These are phyloP conservation scores for Naso thynnoides DNA, from an alignment of 2,797 vertebrate genomes.

Conservation along the genomic window DNA sequence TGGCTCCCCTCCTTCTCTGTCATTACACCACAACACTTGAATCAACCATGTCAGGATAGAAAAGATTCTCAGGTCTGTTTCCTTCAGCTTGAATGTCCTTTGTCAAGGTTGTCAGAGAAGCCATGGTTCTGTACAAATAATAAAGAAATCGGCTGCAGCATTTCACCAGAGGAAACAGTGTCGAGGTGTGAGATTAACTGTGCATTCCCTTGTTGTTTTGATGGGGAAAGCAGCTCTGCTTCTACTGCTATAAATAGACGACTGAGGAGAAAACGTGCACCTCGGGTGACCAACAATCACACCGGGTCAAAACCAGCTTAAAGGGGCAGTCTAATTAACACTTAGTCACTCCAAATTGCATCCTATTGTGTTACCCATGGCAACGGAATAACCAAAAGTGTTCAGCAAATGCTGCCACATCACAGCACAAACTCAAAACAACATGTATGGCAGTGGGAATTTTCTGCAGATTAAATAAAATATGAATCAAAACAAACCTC, in stretches of 20 bases:
- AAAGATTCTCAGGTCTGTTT: slow-evolving; percentile 5
- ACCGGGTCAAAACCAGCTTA: neutral
- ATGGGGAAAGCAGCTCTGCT: neutral
- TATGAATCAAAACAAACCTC: neutral
- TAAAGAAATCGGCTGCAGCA: neutral
- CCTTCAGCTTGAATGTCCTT: slow-evolving; percentile 27
- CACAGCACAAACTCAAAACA: neutral
- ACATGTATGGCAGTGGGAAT: neutral
- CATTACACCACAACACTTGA: slow-evolving; percentile 46
- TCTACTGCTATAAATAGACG: slow-evolving; percentile 37
- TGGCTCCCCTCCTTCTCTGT: slow-evolving; percentile 45
- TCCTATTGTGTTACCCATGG: slow-evolving; percentile 30
- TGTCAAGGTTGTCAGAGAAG: slow-evolving; percentile 19
- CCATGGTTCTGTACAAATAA: slow-evolving; percentile 10
- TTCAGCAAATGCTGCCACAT: slow-evolving; percentile 4
- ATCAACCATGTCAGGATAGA: slow-evolving; percentile 25
- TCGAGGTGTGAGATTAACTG: slow-evolving; percentile 25
- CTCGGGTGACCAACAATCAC: slow-evolving; percentile 20
- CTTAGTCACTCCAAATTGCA: slow-evolving; percentile 32
- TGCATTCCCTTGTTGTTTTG: slow-evolving; percentile 8
- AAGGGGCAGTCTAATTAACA: slow-evolving; percentile 58
- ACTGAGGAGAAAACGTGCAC: slow-evolving; percentile 5
- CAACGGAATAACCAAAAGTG: slow-evolving; percentile 26
- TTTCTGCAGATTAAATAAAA: slow-evolving; percentile 3
- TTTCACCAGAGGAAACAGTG: neutral